phyloP scores from a whole-genome alignment of 2,797 vertebrate species.

The Chromis chromis region DNA sequence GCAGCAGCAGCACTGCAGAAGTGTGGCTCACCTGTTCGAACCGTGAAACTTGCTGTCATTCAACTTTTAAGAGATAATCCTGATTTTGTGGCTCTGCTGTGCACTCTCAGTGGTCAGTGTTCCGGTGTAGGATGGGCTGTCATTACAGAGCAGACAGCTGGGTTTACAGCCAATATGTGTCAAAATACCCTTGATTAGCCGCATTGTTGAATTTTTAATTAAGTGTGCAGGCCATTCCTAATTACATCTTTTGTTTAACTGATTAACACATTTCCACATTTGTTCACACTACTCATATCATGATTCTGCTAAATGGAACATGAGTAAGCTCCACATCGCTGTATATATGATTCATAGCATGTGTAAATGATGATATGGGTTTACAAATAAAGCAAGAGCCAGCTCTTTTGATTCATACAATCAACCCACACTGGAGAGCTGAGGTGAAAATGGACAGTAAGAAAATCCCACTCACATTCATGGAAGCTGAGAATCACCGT shows the following conservation, averaged over 20 bases:
- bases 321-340: neutral
- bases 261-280: neutral
- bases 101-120: too few relatives aligned
- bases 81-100: too few relatives aligned
- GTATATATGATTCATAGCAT: neutral
- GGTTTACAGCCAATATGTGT: neutral
- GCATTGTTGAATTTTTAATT: neutral
- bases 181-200: neutral
- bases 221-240: too few relatives aligned
- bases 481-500: neutral
- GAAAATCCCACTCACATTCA: neutral
- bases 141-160: neutral
- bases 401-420: neutral
- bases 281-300: neutral
- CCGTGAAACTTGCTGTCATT: too few relatives aligned
- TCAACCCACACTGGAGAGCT: neutral
- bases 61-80: too few relatives aligned
- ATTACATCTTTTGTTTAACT: too few relatives aligned
- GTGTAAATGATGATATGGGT: neutral
- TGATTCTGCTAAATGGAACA: neutral
- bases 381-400: neutral
- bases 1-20: too few relatives aligned
- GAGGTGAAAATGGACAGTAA: neutral
- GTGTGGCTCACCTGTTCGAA: too few relatives aligned
- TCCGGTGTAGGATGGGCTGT: neutral